Evolutionary conservation across 1,140 invertebrate species (phyloP), one percentile per base, ranked within the genome.

Genomic region (Theocolax elegans): DNA sequence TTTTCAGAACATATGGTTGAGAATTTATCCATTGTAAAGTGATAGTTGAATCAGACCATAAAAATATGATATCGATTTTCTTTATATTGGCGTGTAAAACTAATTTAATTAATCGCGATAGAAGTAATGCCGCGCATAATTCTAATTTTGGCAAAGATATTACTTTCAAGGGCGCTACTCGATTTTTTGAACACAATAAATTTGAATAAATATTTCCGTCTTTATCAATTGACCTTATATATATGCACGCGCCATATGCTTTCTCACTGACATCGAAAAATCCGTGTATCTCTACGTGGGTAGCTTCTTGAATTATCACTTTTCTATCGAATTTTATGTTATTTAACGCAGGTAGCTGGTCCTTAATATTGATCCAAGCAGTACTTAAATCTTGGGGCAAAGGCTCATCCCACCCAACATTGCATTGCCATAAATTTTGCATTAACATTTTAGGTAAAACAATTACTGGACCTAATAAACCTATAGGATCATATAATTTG

Each of bases 241-340:
- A 83, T 13, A 82, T 25, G n/a, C 72, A 72, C 21, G 69, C 68
- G 12, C 65, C 75, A 49, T 74, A 79, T 25, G 68, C 73, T n/a
- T 56, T 70, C 59, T 74, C 74, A 19, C 72, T 75, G 19, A 80
- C 74, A 27, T 79, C 76, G 23, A 60, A 48, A 44, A 79, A 79
- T 2, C 75, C 76, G 53, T 77, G 77, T 1, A 79, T 17, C 62
- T 76, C 65, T n/a, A 77, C 71, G 10, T 46, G 23, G 1, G 48
- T 35, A 27, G 56, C 27, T 2, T 40, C 27, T 7, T n/a, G 4
- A 19, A 31, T 60, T 1, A 56, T 15, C 29, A 68, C 9, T 68
- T 74, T 71, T 48, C 74, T 23, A 13, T 38, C 2, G 8, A 75
- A 70, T 51, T 58, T 29, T 17, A 77, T 66, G 2, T 73, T 25